Evolutionary conservation across 2,888 invertebrate genomes (phyloP), one percentile per base, ranked within the genome.

Genomic region (Dryadula phaetusa): DNA sequence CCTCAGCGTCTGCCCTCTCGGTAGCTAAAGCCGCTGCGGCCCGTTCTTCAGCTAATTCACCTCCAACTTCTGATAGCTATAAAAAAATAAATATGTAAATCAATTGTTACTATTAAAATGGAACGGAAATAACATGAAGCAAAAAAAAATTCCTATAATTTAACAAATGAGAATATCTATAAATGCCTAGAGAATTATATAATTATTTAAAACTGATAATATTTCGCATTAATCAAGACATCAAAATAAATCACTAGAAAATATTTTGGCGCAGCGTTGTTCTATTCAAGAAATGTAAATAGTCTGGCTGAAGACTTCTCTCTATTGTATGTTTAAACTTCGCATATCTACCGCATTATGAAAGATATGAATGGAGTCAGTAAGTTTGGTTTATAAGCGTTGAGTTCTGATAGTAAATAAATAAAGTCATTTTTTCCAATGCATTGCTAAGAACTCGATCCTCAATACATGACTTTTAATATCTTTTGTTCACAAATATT

Each of bases 11-110:
- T 62, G 98, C 94, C 65, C 98, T 94, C 85, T 99, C 98, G 0
- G 97, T 95, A 7, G 98, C 97, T 75, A 97, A 94, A 14, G 96
- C 96, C 5, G 98, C 96, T 3, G 98, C 96, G 2, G 97, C 97
- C 76, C 98, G 97, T 85, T 99, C 99, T 84, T 99, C 99, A 2
- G 97, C 95, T 75, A 98, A 93, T 87, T 99, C 99, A 28, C 98
- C 97, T 66, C 97, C 96, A 91, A 98, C 95, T 89, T 98, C 98
- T 78, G 97, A 97, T 82, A 98, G 92, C 98, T 98, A 92, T 0
- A 86, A 49, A 20, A 66, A 65, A 63, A 46, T 40, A 49, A 22
- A 10, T 22, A 22, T 20, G 34, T 20, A 42, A 47, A 25, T 7
- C 14, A 49, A 47, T n/a, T n/a, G n/a, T n/a, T n/a, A n/a, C n/a